Base-by-base conservation (phyloP, 2,888 invertebrate species). In the Euproctis similis region DNA sequence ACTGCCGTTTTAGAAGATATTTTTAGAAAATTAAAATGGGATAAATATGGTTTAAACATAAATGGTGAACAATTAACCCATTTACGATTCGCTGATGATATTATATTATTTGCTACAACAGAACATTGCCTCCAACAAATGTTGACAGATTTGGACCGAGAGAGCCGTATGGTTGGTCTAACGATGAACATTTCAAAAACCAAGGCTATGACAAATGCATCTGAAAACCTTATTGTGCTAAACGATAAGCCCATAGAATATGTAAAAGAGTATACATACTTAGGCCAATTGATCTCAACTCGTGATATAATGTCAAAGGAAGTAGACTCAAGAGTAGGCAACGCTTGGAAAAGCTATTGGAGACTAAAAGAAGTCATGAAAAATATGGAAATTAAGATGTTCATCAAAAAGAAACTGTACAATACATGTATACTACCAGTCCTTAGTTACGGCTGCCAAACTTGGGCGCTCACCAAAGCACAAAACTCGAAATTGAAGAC, bases 181-280 rank as follows among this genome's bases (percentile, higher is more conserved):
- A 4, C 14, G 6, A 14, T 14, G 14, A 18, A 18, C 7, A 18
- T n/a, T 8, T 4, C 18, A 18, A 18, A 18, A 18, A 4, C 18
- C 2, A 18, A 18, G n/a, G 2, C n/a, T 8, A 18, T 18, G 18
- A 18, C 7, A 18, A 18, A 18, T 7, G 3, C 4, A 18, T 3
- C 6, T 8, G 2, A 18, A 2, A 18, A 8, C 2, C 8, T n/a
- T 2, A 7, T 18, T 4, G n/a, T 2, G 2, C 8, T 18, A 4
- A 8, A 18, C 2, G 18, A n/a, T 7, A 3, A 8, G 4, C 3
- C 18, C 6, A 18, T 18, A 18, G 18, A 18, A 18, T 22, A 23
- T 23, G 23, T 23, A 8, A 12, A 23, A 2, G 12, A 23, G 12
- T 23, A 23, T 12, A 23, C 23, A 12, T 23, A 23, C 8, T 12